phyloP scores from a whole-genome alignment of 1,140 invertebrate genomes.

The Amyelois transitella region DNA sequence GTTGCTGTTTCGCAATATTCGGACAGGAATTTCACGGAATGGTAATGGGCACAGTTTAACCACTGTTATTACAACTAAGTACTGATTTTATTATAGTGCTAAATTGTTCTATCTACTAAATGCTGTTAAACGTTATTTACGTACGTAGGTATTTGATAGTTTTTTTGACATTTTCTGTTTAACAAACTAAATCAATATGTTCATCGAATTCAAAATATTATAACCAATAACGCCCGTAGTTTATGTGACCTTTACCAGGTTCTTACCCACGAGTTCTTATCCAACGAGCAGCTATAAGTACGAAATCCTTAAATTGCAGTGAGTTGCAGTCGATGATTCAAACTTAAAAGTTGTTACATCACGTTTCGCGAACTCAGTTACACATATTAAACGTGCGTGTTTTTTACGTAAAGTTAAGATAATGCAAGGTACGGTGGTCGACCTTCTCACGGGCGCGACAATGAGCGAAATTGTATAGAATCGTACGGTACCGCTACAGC shows the following conservation, averaged over 20 bases:
- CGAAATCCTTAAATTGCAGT: not conserved
- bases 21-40: conserved; percentile 14
- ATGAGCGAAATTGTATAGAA: conserved; percentile 22
- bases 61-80: not conserved
- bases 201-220: too few relatives aligned
- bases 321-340: too few relatives aligned
- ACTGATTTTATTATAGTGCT: not conserved
- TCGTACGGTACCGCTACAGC: conserved; percentile 22
- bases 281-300: too few relatives aligned
- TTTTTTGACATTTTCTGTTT: too few relatives aligned
- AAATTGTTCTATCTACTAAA: too few relatives aligned
- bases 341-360: conserved; percentile 7
- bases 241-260: too few relatives aligned
- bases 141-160: too few relatives aligned
- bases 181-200: too few relatives aligned
- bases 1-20: not conserved
- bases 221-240: too few relatives aligned
- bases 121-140: too few relatives aligned
- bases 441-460: conserved; percentile 17
- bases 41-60: not conserved
- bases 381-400: conserved; percentile 3
- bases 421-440: not conserved
- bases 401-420: not conserved
- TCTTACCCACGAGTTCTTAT: too few relatives aligned
- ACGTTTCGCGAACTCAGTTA: conserved; percentile 14